phyloP scores from a whole-genome alignment of 2,888 invertebrate genomes.

The Eupithecia tripunctaria region DNA sequence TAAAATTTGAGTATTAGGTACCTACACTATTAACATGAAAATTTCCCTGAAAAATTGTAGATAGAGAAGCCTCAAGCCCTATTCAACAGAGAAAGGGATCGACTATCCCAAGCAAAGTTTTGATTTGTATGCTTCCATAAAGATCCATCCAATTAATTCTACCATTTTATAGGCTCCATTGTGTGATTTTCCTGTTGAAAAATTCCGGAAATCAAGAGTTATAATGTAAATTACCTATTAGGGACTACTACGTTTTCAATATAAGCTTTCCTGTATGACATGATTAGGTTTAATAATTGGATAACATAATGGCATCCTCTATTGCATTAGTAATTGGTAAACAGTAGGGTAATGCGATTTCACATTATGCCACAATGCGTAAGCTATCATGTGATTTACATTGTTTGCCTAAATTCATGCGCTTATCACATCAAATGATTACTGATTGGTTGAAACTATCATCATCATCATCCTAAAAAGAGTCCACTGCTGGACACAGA shows the following conservation, averaged over 20 bases:
- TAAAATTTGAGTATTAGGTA: no score
- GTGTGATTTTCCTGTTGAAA: neutral
- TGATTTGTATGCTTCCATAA: neutral
- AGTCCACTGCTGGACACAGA: neutral
- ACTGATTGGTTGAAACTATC: neutral
- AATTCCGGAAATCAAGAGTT: neutral
- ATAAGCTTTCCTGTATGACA: neutral
- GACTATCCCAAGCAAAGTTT: neutral
- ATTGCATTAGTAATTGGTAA: conserved; percentile 15
- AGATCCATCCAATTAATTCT: neutral
- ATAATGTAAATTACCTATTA: conserved; percentile 1
- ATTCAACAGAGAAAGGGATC: neutral
- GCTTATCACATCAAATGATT: neutral
- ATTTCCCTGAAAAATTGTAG: neutral
- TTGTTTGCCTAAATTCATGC: neutral
- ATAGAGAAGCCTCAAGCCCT: no score
- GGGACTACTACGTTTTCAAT: conserved; percentile 3
- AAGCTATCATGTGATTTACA: conserved; percentile 5
- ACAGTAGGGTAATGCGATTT: neutral
- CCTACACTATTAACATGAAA: neutral
- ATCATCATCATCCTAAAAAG: neutral
- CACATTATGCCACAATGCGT: neutral
- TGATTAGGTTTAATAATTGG: conserved; percentile 5
- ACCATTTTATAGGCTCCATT: neutral
- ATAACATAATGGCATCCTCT: conserved; percentile 9